These are phyloP conservation scores for Botia almorhae DNA, from an alignment of 2,797 vertebrate species.

Conservation along the genomic window DNA sequence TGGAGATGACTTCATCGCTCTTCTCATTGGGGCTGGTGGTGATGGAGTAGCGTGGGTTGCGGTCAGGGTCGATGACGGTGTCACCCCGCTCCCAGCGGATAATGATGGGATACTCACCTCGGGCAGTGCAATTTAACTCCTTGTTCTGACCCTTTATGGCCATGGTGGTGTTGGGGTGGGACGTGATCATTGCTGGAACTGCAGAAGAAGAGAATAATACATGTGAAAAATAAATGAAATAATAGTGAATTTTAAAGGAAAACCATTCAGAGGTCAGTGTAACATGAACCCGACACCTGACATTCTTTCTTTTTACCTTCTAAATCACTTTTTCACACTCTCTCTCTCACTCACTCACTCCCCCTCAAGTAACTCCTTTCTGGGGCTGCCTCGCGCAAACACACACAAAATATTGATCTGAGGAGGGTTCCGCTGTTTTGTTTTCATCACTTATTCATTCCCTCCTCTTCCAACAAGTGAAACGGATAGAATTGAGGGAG, in stretches of 20 bases:
- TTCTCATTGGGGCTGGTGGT: slow-evolving; percentile 94
- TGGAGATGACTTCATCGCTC: slow-evolving; percentile 95
- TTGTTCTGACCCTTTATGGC: slow-evolving; percentile 97
- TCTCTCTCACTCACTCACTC: slow-evolving; percentile 42
- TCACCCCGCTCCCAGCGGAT: slow-evolving; percentile 99
- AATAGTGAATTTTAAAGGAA: slow-evolving; percentile 30
- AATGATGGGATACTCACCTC: slow-evolving; percentile 96
- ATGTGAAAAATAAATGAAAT: neutral
- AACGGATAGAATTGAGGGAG: slow-evolving; percentile 81
- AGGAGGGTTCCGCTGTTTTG: slow-evolving; percentile 79
- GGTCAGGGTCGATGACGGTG: slow-evolving; percentile 96
- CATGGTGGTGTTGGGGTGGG: slow-evolving; percentile 97
- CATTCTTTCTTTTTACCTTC: slow-evolving; percentile 9
- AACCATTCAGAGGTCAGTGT: slow-evolving; percentile 24
- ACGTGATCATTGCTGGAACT: slow-evolving; percentile 98
- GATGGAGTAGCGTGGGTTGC: slow-evolving; percentile 93
- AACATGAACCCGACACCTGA: slow-evolving; percentile 23
- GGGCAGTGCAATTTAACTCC: slow-evolving; percentile 96
- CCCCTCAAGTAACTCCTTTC: slow-evolving; percentile 30
- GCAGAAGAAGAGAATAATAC: slow-evolving; percentile 16
- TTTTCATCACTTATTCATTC: slow-evolving; percentile 86
- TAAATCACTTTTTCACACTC: slow-evolving; percentile 37
- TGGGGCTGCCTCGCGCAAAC: slow-evolving; percentile 6
- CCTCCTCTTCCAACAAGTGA: slow-evolving; percentile 72
- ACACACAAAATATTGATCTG: slow-evolving; percentile 72